These are phyloP conservation scores for Protodeltote pygarga DNA, from an alignment of 2,888 invertebrate species.

Conservation along the genomic window DNA sequence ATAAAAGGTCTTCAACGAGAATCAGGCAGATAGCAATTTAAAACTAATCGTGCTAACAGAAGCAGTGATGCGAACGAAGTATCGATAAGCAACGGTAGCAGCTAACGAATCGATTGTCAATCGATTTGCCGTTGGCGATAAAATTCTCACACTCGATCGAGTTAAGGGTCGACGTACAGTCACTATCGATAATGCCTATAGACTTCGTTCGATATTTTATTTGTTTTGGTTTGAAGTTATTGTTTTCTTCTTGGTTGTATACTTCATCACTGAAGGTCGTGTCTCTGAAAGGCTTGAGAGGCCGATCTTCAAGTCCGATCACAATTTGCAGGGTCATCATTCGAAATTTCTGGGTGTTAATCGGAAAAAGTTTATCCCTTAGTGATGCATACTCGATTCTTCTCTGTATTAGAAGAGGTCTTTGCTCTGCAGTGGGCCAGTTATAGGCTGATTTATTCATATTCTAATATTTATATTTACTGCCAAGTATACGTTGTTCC, in stretches of 20 bases:
- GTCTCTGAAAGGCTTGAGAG: too few species aligned
- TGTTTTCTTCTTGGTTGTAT: too few species aligned
- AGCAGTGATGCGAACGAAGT: slow-evolving; percentile 58
- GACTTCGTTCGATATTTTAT: slow-evolving; percentile 9
- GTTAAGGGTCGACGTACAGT: slow-evolving; percentile 20
- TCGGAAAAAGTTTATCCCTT: too few species aligned
- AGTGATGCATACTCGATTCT: too few species aligned
- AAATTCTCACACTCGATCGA: slow-evolving; percentile 48
- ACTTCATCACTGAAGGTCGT: too few species aligned
- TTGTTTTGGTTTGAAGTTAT: slow-evolving; percentile 5
- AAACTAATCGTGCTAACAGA: slow-evolving; percentile 51
- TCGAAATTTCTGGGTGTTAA: too few species aligned
- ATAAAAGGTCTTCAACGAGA: slow-evolving; percentile 7
- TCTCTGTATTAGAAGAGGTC: too few species aligned
- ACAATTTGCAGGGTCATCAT: too few species aligned
- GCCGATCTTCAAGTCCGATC: too few species aligned
- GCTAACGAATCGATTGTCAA: slow-evolving; percentile 62
- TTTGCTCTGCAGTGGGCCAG: too few species aligned
- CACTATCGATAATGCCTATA: slow-evolving; percentile 28
- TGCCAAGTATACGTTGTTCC: slow-evolving; percentile 1
- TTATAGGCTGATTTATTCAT: too few species aligned
- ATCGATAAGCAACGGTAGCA: slow-evolving; percentile 64
- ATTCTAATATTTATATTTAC: background rate
- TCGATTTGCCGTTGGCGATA: slow-evolving; percentile 54
- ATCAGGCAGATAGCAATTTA: slow-evolving; percentile 42